Evolutionary conservation across 2,113 vertebrate species (phyloP), one percentile per base, ranked within the genome.

Genomic region (Plotosus lineatus): DNA sequence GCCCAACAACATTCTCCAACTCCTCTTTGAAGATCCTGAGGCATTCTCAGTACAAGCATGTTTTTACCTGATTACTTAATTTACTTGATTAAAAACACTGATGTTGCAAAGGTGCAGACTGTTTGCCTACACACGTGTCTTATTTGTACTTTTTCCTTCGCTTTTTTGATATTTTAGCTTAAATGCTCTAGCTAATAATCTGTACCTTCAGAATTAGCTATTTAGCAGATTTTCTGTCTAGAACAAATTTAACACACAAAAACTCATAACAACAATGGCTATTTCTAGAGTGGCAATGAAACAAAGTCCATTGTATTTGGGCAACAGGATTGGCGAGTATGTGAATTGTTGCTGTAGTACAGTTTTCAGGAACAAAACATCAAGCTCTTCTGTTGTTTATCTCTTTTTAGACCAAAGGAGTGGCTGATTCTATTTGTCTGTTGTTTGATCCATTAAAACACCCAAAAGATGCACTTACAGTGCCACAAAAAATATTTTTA

Each of bases 381-480:
- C 6, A 10, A 40, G 8, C 38, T 19, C 0, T 28, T 1, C 15
- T 48, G 4, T 48, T 48, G 68, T 71, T 48, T 17, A 71, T 19
- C 14, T 15, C 42, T 15, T 33, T 40, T 40, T 40, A 71, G 42
- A 5, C n/a, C n/a, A 71, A 19, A 17, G 6, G 6, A 8, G 66
- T 48, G 42, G 66, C 66, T 11, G 14, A n/a, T n/a, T 1, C 8
- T 66, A 4, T 23, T 38, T 65, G 61, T 44, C 40, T 46, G 63
- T 40, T 66, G 66, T 46, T 42, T 17, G 31, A 63, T 28, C 7
- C 4, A 60, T 31, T 21, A 53, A 73, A 63, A 55, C 36, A 42
- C 11, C 53, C 51, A 80, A 55, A 10, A 8, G 42, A 58, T 88
- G 79, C 85, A 86, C 85, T 89, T 87, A 69, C 85, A 66, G 38